Evolutionary conservation across 1,140 invertebrate genomes (phyloP).

Genomic region (Oryctes rhinoceros): DNA sequence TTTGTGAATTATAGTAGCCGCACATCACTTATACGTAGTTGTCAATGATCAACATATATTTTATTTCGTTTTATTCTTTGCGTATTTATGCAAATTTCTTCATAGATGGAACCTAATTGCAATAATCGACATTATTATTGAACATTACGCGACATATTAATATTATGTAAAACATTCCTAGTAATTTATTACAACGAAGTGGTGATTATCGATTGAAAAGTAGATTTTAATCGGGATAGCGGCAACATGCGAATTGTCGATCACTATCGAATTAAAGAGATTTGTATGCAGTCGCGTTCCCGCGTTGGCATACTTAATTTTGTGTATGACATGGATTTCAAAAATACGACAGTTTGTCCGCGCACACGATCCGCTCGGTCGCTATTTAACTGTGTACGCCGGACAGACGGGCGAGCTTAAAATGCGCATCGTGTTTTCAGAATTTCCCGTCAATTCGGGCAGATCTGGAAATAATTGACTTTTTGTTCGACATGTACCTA

Average conservation of each 20-base stretch:
- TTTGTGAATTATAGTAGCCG: too few species aligned
- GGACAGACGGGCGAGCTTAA: constrained; percentile 12
- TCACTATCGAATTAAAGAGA: constrained; percentile 26
- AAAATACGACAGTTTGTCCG: neutral
- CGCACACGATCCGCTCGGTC: neutral
- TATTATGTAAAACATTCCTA: too few species aligned
- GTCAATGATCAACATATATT: too few species aligned
- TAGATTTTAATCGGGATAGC: neutral
- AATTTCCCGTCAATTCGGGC: constrained; percentile 17
- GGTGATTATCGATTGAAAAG: neutral
- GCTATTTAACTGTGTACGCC: neutral
- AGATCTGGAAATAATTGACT: constrained; percentile 24
- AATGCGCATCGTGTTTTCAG: constrained; percentile 8
- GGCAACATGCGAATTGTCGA: neutral
- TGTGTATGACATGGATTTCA: neutral
- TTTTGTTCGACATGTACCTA: neutral
- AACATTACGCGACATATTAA: too few species aligned
- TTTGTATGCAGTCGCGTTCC: neutral
- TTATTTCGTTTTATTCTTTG: too few species aligned
- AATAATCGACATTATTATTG: too few species aligned
- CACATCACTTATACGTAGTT: too few species aligned
- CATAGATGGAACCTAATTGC: too few species aligned
- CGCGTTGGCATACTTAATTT: constrained; percentile 4
- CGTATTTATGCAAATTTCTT: too few species aligned
- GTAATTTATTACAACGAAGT: neutral